Conservation (phyloP, 2,888 invertebrate genomes). For the Caenorhabditis angaria region DNA sequence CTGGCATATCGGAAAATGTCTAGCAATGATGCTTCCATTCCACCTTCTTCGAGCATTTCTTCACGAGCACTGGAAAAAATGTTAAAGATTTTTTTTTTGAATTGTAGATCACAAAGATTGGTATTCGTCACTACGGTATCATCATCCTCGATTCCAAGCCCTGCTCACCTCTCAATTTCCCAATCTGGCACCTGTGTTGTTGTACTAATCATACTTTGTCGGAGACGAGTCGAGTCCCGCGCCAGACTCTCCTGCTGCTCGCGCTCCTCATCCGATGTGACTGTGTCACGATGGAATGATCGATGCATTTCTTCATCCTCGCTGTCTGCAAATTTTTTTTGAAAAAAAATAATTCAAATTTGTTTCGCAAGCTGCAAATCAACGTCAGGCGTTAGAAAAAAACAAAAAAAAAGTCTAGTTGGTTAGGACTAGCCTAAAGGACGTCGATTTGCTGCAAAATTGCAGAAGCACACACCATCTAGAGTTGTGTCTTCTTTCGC, state of each 20-base stretch:
- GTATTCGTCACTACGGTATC: too few species aligned
- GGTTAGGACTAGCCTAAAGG: constrained; percentile 41
- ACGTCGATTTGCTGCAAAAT: constrained; percentile 41
- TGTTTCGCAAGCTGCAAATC: neutral
- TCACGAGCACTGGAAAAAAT: constrained; percentile 42
- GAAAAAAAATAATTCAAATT: neutral
- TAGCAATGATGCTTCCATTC: constrained; percentile 52
- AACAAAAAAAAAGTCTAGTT: neutral
- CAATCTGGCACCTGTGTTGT: constrained; percentile 49
- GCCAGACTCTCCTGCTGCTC: constrained; percentile 39
- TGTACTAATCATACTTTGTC: constrained; percentile 52
- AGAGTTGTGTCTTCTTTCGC: constrained; percentile 54
- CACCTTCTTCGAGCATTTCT: constrained; percentile 60
- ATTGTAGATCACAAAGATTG: too few species aligned
- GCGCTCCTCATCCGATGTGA: constrained; percentile 43
- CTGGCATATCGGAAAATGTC: constrained; percentile 59
- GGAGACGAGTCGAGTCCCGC: constrained; percentile 47
- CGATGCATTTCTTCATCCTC: constrained; percentile 35
- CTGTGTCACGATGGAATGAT: constrained; percentile 31
- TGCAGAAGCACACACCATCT: constrained; percentile 53
- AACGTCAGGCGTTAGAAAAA: neutral
- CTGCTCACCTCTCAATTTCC: constrained; percentile 43
- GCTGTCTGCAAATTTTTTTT: constrained; percentile 28
- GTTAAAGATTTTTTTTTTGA: neutral
- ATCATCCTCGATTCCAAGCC: neutral